phyloP scores from a whole-genome alignment of 2,797 vertebrate genomes.

The Philypnodon macrostomus region DNA sequence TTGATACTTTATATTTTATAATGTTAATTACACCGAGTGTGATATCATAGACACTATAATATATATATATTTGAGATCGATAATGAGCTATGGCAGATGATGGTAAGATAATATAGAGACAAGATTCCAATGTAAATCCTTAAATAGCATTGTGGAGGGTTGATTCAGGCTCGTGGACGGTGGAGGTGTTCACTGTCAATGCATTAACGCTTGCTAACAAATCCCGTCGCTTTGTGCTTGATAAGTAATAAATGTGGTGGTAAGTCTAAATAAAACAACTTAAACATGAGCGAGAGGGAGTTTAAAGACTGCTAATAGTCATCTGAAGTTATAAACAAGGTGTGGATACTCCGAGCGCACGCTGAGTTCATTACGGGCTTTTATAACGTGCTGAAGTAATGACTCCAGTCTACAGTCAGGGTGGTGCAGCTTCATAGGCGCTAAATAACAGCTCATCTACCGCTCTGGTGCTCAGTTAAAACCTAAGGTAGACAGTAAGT shows the following conservation, averaged over 20 bases:
- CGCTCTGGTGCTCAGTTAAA: background rate
- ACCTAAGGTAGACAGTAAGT: background rate
- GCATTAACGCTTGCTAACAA: no score
- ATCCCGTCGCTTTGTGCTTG: background rate
- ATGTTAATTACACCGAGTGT: background rate
- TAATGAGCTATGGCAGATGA: no score
- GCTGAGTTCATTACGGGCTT: conserved; percentile 16
- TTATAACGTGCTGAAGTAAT: conserved; percentile 33
- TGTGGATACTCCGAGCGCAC: conserved; percentile 9
- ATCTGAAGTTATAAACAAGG: conserved; percentile 28
- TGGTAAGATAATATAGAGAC: no score
- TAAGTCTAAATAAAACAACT: background rate
- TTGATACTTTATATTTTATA: no score
- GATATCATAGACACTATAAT: no score
- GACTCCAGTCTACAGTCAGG: conserved; percentile 13
- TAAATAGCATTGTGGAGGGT: no score
- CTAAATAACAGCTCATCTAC: conserved; percentile 3
- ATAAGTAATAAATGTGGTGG: no score
- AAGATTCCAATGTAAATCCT: no score
- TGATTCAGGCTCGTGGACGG: no score
- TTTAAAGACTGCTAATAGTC: background rate
- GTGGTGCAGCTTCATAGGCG: conserved; percentile 3
- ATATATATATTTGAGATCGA: no score
- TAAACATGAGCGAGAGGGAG: background rate
- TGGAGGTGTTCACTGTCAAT: no score